phyloP scores from a whole-genome alignment of 1,140 invertebrate genomes.

The Drosophila prosaltans region DNA sequence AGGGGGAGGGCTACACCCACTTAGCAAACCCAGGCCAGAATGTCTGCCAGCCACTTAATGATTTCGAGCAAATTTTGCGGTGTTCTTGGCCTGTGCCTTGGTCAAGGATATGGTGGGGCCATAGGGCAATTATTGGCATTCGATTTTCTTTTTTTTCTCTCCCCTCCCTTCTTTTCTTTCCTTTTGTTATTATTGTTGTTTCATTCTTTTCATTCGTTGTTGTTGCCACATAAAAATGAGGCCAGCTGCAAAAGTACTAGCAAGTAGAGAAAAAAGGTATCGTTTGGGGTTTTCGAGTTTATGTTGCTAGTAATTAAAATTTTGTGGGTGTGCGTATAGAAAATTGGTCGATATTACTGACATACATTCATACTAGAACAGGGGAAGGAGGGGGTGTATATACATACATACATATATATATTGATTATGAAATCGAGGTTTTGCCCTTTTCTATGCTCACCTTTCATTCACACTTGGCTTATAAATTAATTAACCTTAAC shows the following conservation, averaged over 20 bases:
- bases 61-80: slow-evolving; percentile 44
- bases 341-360: slow-evolving; percentile 34
- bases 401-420: background rate
- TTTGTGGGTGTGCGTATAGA: slow-evolving; percentile 17
- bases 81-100: slow-evolving; percentile 33
- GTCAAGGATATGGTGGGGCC: slow-evolving; percentile 43
- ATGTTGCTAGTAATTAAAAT: slow-evolving; percentile 48
- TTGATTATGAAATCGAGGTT: background rate
- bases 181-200: slow-evolving; percentile 17
- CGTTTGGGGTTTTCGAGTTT: slow-evolving; percentile 14
- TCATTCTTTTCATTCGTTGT: background rate
- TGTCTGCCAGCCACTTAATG: slow-evolving; percentile 56
- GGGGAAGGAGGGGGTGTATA: no score
- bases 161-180: slow-evolving; percentile 11
- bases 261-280: background rate
- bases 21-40: background rate
- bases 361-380: background rate
- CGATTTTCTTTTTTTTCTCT: slow-evolving; percentile 17
- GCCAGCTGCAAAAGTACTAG: background rate
- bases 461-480: no score
- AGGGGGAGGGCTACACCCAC: background rate
- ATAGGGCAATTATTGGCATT: slow-evolving; percentile 57
- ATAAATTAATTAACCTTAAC: slow-evolving; percentile 3
- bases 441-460: background rate
- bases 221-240: slow-evolving; percentile 13